Base-by-base conservation (phyloP, 2,797 vertebrate genomes). In the Lophius americanus region DNA sequence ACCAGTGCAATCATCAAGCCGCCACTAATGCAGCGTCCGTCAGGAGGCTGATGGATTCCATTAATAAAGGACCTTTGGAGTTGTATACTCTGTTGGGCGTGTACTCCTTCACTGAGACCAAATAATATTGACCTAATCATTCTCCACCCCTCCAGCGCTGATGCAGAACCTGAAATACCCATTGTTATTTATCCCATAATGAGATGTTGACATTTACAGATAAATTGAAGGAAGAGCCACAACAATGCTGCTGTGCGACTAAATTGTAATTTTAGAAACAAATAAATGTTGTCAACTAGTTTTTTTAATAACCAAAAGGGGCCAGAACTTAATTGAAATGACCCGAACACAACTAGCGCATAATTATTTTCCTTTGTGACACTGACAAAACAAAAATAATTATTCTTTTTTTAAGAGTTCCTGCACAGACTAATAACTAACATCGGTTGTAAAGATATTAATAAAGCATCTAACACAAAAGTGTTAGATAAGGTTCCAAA, bases 141-240 rank as follows among this genome's bases (percentile, higher is more conserved):
- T 78, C 70, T 60, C 68, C 67, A 23, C 32, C 75, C 80, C 84
- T 70, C 68, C 73, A 76, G 83, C 70, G 12, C 63, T 39, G 57
- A 57, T 79, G 68, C 32, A 3, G 37, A 85, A 82, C 72, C 68
- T 75, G 76, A 79, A 87, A 87, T 75, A 73, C 66, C 23, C 75
- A 68, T 43, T 75, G 78, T 88, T 88, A 82, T 85, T 87, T 85
- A 83, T 75, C 70, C 72, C 12, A 4, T 85, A 85, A 89, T 90
- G 81, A 89, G 80, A 79, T 84, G 83, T 84, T 90, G 88, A 85
- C 85, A 89, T 90, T 89, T 88, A 79, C 81, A 80, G 69, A 87
- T 81, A 72, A 75, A 87, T 80, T 84, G 77, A 88, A 83, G 76
- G 57, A 82, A 68, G 55, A 71, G 61, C 61, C 76, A 70, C 50